Base-by-base conservation (phyloP, 2,113 vertebrate species). In the Passer montanus region DNA sequence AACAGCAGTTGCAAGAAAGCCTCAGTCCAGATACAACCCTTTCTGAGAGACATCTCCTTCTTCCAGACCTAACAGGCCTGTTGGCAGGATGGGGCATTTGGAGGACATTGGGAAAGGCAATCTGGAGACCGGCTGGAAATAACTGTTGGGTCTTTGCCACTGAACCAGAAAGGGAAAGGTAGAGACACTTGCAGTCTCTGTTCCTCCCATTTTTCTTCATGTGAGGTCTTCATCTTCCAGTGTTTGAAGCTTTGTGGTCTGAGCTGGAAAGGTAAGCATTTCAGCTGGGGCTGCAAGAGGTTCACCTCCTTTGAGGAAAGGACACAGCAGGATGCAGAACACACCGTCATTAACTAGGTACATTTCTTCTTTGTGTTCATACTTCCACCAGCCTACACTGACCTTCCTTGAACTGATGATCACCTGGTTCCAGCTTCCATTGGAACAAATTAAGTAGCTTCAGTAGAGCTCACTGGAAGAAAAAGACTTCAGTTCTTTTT, bases 91-190 rank as follows among this genome's bases (percentile, higher is more conserved):
- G 84, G 59, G 89, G 70, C 81, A 76, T 92, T 93, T 94, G 72
- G 89, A 95, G 79, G 83, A 93, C 83, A 68, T 50, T 86, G 92
- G 46, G 89, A 87, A 87, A 95, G 83, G 77, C 87, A 92, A 64
- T 70, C 73, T 0, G 0, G 92, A 93, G 39, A 84, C 72, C 59
- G 6, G 47, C 85, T 94, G 90, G 82, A 87, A 94, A 92, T 89
- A 92, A 75, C 44, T 79, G 17, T 49, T 94, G 87, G 69, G 89
- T 81, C 81, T 84, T 95, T 91, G 77, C 69, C 93, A 87, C 59
- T 91, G 77, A 94, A 76, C 58, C 31, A 93, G 91, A 87, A 91
- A 94, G 77, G 58, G 80, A 88, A 89, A 89, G 69, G 73, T 78
- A 89, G 72, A 94, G 35, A 81, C 19, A 58, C n/a, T 94, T 87